phyloP scores from a whole-genome alignment of 2,797 vertebrate genomes.

The Pangasius krempfi region DNA sequence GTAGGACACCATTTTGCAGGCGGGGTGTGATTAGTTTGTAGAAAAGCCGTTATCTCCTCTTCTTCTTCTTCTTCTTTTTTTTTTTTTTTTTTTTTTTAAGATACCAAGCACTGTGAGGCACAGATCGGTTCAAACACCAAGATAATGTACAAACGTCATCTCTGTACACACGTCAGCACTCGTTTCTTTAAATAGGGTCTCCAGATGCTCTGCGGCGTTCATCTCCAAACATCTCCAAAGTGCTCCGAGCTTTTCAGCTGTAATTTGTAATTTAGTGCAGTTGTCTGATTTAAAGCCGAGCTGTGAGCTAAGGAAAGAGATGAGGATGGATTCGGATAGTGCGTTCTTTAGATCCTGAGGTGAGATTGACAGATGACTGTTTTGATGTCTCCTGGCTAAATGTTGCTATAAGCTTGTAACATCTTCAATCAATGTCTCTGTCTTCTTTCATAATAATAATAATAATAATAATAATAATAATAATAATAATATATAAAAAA shows the following conservation, averaged over 20 bases:
- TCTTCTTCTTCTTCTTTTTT: no score
- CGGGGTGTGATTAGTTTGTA: background rate
- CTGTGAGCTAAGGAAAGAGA: background rate
- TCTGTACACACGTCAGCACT: background rate
- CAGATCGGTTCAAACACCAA: constrained; percentile 13
- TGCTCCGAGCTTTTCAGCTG: background rate
- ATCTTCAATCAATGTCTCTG: background rate
- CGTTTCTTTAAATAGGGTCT: constrained; percentile 39
- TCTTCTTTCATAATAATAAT: background rate
- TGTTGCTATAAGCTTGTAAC: background rate
- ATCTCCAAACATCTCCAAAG: constrained; percentile 14
- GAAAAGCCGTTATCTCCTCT: background rate
- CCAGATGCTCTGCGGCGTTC: constrained; percentile 18
- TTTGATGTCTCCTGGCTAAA: background rate
- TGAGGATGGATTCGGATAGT: no score
- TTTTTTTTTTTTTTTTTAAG: background rate
- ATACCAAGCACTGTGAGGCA: constrained; percentile 15
- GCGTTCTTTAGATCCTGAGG: background rate
- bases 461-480: no score
- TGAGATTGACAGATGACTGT: background rate
- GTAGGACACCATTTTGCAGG: background rate
- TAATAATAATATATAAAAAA: no score
- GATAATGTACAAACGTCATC: constrained; percentile 26
- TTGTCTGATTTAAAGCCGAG: background rate
- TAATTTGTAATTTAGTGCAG: background rate